Evolutionary conservation across 1,140 invertebrate genomes (phyloP).

Genomic region (Drosophila pseudoananassae): DNA sequence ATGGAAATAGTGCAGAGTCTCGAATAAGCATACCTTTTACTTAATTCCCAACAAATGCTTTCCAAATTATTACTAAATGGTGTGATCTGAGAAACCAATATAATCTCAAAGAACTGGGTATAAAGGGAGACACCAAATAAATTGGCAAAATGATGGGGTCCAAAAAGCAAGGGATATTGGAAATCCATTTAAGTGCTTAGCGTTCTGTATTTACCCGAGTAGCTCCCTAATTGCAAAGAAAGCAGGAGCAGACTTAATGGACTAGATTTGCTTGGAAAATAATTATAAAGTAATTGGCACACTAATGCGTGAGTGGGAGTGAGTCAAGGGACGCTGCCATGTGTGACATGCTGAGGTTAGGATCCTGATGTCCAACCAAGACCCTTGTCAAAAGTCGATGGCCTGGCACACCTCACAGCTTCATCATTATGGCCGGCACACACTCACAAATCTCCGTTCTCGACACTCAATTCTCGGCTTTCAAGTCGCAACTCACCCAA

Average conservation of each 20-base stretch:
- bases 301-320: constrained; percentile 6
- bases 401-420: background rate
- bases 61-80: too few relatives aligned
- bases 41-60: background rate
- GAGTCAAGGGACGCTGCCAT: constrained; percentile 2
- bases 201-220: background rate
- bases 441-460: constrained; percentile 21
- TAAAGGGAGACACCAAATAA: constrained; percentile 14
- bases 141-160: constrained; percentile 19
- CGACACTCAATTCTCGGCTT: constrained; percentile 10
- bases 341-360: background rate
- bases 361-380: background rate
- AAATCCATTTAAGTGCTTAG: constrained; percentile 15
- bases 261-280: background rate
- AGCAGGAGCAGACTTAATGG: background rate
- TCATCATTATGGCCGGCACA: constrained; percentile 10
- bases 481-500: constrained; percentile 35
- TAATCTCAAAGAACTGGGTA: background rate
- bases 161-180: constrained; percentile 1
- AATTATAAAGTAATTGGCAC: constrained; percentile 8
- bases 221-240: constrained; percentile 14
- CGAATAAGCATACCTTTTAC: background rate
- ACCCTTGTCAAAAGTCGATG: constrained; percentile 43
- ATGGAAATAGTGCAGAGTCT: background rate
- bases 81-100: too few relatives aligned